A percentile compares a stretch with the other conserved stretches of the same genome.
Evolutionary conservation across 2,113 vertebrate species (phyloP).

Genomic region (Telmatochromis sp.): DNA sequence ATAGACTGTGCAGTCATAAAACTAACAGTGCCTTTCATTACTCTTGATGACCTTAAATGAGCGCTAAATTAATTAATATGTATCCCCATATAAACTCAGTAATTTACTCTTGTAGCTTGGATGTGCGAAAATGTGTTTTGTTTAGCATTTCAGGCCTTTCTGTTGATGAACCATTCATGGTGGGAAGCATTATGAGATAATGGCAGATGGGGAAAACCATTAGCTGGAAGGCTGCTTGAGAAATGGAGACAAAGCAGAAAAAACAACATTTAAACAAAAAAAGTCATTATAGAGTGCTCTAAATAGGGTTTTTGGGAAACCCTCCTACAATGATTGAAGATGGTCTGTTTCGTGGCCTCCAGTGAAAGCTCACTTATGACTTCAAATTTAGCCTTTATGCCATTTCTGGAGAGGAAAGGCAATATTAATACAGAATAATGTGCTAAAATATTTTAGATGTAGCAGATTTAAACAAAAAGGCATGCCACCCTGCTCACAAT

Average conservation of each 20-base stretch:
- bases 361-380: not conserved
- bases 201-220: not conserved
- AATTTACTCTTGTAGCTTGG: not conserved
- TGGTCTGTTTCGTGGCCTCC: not conserved
- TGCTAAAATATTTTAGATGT: not conserved
- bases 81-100: not conserved
- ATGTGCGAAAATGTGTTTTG: not conserved
- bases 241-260: not conserved
- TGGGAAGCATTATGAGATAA: not conserved
- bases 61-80: not conserved
- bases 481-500: not conserved
- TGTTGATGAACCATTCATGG: not conserved
- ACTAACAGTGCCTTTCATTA: not conserved
- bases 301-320: not conserved
- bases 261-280: not conserved
- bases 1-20: not conserved
- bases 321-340: not conserved
- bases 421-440: not conserved
- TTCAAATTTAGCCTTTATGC: not conserved
- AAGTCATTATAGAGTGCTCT: not conserved
- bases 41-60: not conserved
- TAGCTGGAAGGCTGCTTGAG: not conserved
- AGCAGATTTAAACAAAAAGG: not conserved
- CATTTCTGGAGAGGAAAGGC: not conserved
- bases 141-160: not conserved